Conservation (phyloP, 2,797 vertebrate genomes). For the Coregonus suidteri region DNA sequence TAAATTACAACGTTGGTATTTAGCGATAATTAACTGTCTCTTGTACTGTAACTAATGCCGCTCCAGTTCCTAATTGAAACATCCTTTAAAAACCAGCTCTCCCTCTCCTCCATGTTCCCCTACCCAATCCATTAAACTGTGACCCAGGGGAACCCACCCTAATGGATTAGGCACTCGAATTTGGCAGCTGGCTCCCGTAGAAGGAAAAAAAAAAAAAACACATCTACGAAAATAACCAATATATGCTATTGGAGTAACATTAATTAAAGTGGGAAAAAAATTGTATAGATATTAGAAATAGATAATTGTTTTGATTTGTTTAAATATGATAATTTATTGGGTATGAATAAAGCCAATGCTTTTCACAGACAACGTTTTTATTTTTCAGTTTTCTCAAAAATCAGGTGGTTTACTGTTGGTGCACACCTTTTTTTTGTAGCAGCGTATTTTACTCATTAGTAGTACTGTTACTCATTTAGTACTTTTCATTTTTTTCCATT, state of each 20-base stretch:
- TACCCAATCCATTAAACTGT: not conserved
- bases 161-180: constrained; percentile 57
- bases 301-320: too few species aligned
- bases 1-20: not conserved
- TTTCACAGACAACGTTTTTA: not conserved
- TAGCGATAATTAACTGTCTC: not conserved
- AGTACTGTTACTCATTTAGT: not conserved
- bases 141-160: constrained; percentile 14
- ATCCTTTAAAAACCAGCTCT: constrained; percentile 28
- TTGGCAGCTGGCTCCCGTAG: not conserved
- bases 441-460: not conserved
- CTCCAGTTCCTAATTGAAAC: constrained; percentile 43
- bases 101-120: constrained; percentile 21
- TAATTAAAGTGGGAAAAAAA: not conserved
- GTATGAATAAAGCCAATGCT: not conserved
- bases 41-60: constrained; percentile 16
- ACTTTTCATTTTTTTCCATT: too few species aligned
- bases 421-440: not conserved
- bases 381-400: not conserved
- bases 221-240: constrained; percentile 41
- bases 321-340: not conserved
- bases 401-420: not conserved
- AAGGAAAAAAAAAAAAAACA: not conserved
- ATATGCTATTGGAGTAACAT: not conserved
- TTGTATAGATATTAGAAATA: not conserved